Base-by-base conservation (phyloP, 1,140 invertebrate species). In the Drosophila cardini region DNA sequence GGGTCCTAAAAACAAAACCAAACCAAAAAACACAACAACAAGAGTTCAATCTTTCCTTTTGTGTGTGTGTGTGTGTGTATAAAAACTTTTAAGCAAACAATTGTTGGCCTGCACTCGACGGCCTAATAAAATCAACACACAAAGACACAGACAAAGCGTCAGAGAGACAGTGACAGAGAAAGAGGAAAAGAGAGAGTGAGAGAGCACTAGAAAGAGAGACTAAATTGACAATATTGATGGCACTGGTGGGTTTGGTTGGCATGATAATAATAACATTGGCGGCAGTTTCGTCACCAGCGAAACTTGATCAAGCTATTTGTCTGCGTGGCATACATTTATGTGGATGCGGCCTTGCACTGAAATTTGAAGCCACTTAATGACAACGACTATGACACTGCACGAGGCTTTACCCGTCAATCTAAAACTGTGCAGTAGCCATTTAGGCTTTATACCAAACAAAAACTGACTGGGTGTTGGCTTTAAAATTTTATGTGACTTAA, bases 41-140 rank as follows among this genome's bases (percentile, higher is more conserved):
- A 73, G 42, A 75, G 68, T 70, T 87, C 74, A 61, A 53, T 79
- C 15, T 26, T 5, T 79, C 15, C 5, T 5, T 26, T 26, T 18
- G 26, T 16, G 32, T 55, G 9, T 16, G 21, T 64, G 18, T 56
- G 70, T 58, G 61, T 63, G 21, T 45, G 61, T 53, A 38, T 65
- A 18, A 43, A 84, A 89, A 87, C 79, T 87, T 87, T 87, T 80
- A 77, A 89, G 72, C 83, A 87, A 87, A 87, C 83, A 83, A 89
- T 87, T 80, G 83, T 34, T 56, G 48, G 76, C 36, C 58, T 65
- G 32, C 65, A 21, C 58, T 57, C 43, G 46, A 64, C 40, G 68
- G 83, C 78, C 82, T 83, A 87, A 89, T 89, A 87, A 87, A 83
- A 80, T 83, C 76, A 69, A 55, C 78, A 72, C 69, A 71, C 45